Percentiles rank a stretch among this genome's conserved stretches.
phyloP scores from a whole-genome alignment of 1,140 invertebrate genomes.

The Penaeus chinensis region DNA sequence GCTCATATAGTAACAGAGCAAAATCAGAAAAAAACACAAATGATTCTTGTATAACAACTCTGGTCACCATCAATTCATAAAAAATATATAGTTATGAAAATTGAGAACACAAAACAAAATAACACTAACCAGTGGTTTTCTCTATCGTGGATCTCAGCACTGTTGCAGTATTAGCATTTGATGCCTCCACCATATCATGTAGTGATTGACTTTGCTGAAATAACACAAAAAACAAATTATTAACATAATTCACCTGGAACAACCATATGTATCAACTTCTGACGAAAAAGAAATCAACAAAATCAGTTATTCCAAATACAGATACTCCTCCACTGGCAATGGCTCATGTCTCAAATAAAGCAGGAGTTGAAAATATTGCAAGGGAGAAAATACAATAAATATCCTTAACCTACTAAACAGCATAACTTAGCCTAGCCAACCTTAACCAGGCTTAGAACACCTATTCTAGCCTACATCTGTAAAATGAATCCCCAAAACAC shows the following conservation, averaged over 20 bases:
- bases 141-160: slow-evolving; percentile 61
- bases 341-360: no score
- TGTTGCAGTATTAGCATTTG: slow-evolving; percentile 64
- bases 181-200: slow-evolving; percentile 67
- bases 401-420: no score
- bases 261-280: no score
- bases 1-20: no score
- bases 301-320: neutral
- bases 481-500: no score
- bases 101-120: slow-evolving; percentile 3
- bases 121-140: slow-evolving; percentile 54
- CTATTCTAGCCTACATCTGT: no score
- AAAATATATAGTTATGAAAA: neutral
- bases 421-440: no score
- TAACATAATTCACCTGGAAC: no score
- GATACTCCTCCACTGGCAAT: no score
- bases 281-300: neutral
- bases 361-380: no score
- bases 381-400: no score
- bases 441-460: no score
- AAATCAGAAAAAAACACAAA: neutral
- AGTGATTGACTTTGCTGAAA: slow-evolving; percentile 67
- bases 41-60: neutral
- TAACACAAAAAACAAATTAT: neutral
- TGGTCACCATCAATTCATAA: neutral